Evolutionary conservation across 1,140 invertebrate genomes (phyloP), one percentile per base, ranked within the genome.

Genomic region (Drosophila pandora): DNA sequence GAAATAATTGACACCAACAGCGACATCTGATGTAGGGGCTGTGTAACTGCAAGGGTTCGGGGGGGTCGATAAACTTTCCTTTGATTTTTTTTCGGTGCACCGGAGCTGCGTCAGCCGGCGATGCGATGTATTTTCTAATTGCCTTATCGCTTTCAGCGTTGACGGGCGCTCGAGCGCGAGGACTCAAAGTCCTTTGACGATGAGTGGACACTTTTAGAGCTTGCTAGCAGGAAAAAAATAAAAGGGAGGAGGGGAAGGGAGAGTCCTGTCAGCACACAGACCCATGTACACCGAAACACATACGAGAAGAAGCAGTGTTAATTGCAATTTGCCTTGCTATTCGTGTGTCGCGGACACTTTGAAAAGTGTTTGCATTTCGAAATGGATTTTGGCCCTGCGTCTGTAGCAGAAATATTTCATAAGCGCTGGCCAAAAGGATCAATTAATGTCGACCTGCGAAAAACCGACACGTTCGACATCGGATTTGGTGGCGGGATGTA

Each of bases 81-180:
- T 23, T 21, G 52, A 41, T 70, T 41, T 39, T 56, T 30, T 78
- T 78, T 73, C 60, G 39, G 47, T 47, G 71, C 61, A 72, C 43
- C 78, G 74, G 57, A 56, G 62, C 41, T 50, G 52, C 64, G 54
- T 25, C 81, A 69, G 62, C 57, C 32, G 45, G 34, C 62, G 62
- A 65, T 61, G 59, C 60, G 52, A 61, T 63, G 62, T 74, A 75
- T 80, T 75, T 78, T 88, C 82, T 85, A 85, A 85, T 85, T 85
- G 82, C 83, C 82, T 85, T 85, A 85, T 85, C 82, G 82, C 83
- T 85, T 87, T 87, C 82, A 85, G 55, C 64, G 75, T 73, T 75
- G 70, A 75, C 63, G 63, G 47, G 79, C 79, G 69, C 56, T 75
- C 71, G 78, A 62, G 76, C 72, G 81, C 58, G 55, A 67, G 65